These are phyloP conservation scores for Knipowitschia caucasica DNA, from an alignment of 2,797 vertebrate species.

Conservation along the genomic window DNA sequence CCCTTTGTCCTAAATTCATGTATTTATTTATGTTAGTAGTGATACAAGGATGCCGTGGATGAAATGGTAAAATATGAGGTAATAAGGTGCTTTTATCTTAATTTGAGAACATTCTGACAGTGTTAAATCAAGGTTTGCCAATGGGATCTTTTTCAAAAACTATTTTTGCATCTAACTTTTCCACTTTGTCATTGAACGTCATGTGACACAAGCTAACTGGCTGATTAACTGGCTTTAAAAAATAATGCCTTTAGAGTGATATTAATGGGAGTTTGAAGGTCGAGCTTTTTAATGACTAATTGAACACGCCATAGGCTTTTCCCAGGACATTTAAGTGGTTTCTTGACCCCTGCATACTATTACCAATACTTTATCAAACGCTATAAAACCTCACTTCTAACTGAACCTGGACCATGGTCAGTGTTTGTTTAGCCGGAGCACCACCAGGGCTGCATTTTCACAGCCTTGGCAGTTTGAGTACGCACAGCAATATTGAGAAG, in stretches of 20 bases:
- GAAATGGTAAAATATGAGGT: too few species aligned
- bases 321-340: neutral
- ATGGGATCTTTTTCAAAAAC: too few species aligned
- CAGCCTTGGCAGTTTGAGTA: neutral
- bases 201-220: neutral
- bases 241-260: neutral
- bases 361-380: too few species aligned
- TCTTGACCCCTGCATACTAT: neutral
- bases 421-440: neutral
- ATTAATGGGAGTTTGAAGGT: constrained; percentile 1
- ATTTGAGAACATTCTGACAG: too few species aligned
- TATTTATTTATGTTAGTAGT: too few species aligned
- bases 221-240: neutral
- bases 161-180: neutral
- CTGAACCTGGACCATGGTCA: too few species aligned
- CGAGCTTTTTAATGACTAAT: neutral
- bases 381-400: too few species aligned
- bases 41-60: too few species aligned
- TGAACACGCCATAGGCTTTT: neutral
- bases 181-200: neutral
- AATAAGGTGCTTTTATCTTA: too few species aligned
- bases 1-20: too few species aligned
- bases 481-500: neutral
- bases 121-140: too few species aligned
- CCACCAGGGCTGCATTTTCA: neutral